Percentiles rank a stretch among this genome's conserved stretches.
These are phyloP conservation scores for Euplexia lucipara DNA, from an alignment of 2,888 invertebrate genomes.

Conservation along the genomic window DNA sequence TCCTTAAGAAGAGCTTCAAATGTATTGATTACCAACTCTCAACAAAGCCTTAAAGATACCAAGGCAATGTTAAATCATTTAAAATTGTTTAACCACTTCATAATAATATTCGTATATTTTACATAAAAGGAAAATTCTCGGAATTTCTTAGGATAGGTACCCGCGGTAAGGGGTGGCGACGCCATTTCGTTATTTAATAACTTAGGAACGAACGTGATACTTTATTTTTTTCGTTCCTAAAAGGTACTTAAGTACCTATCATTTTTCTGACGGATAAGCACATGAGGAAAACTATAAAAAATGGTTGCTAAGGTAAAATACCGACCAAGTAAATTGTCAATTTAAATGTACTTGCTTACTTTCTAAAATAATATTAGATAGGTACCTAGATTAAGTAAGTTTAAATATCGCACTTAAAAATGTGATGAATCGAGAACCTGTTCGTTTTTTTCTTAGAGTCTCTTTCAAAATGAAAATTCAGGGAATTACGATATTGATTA, in stretches of 20 bases:
- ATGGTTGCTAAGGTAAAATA: slow-evolving; percentile 10
- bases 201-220: background rate
- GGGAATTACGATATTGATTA: too few relatives aligned
- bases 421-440: too few relatives aligned
- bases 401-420: too few relatives aligned
- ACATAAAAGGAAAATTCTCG: slow-evolving; percentile 7
- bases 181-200: slow-evolving; percentile 10
- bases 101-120: slow-evolving; percentile 13
- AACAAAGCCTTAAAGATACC: background rate
- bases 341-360: too few relatives aligned
- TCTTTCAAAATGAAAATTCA: too few relatives aligned
- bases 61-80: slow-evolving; percentile 9
- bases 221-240: background rate
- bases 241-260: background rate
- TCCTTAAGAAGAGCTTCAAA: background rate
- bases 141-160: slow-evolving; percentile 4
- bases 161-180: background rate
- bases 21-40: slow-evolving; percentile 7
- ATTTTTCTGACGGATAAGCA: too few relatives aligned
- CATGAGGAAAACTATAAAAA: slow-evolving; percentile 7
- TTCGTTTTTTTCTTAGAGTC: too few relatives aligned
- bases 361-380: too few relatives aligned
- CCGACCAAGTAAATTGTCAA: too few relatives aligned
- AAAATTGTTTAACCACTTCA: slow-evolving; percentile 15
- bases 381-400: too few relatives aligned